A percentile compares a stretch with the other conserved stretches of the same genome.
Conservation (phyloP, 64 coral and sea anemone genomes). For the Porites australiensis region DNA sequence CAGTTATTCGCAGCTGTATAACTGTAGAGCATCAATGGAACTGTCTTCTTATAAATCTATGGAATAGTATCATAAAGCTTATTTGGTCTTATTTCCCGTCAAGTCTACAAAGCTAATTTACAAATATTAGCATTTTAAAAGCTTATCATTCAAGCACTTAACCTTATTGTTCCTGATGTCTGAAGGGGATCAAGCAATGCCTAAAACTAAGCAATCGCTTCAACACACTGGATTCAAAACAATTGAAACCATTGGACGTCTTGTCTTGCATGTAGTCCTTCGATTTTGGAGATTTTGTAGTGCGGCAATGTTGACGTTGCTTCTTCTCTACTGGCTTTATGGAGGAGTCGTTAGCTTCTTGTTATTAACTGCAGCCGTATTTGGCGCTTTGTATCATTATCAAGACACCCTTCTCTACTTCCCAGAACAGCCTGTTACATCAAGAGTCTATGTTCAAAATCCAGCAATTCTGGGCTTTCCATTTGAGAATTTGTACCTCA, state of each 20-base stretch:
- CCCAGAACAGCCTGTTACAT: conserved; percentile 94
- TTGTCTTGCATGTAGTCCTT: conserved; percentile 88
- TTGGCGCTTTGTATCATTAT: conserved; percentile 94
- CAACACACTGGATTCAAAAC: conserved; percentile 96
- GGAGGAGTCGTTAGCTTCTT: conserved; percentile 96
- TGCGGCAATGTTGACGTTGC: conserved; percentile 88
- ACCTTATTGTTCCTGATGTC: conserved; percentile 48
- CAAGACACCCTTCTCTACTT: conserved; percentile 98
- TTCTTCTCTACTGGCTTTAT: conserved; percentile 96
- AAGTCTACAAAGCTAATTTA: too few relatives aligned
- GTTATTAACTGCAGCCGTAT: conserved; percentile 88
- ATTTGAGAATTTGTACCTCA: conserved; percentile 93
- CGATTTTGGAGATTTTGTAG: conserved; percentile 96
- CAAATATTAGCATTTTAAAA: too few relatives aligned
- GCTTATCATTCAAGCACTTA: too few relatives aligned
- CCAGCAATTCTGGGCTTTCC: conserved; percentile 90
- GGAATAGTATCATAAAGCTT: too few relatives aligned
- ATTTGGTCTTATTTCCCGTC: too few relatives aligned
- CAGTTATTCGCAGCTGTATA: too few relatives aligned
- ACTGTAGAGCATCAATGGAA: too few relatives aligned
- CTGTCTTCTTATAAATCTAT: too few relatives aligned
- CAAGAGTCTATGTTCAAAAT: conserved; percentile 94
- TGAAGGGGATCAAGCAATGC: conserved; percentile 63
- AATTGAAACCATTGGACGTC: conserved; percentile 89
- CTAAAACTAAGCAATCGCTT: conserved; percentile 77